A percentile compares a stretch with the other conserved stretches of the same genome.
Evolutionary conservation across 2,888 invertebrate genomes (phyloP).

Genomic region (Enchytraeus crypticus): DNA sequence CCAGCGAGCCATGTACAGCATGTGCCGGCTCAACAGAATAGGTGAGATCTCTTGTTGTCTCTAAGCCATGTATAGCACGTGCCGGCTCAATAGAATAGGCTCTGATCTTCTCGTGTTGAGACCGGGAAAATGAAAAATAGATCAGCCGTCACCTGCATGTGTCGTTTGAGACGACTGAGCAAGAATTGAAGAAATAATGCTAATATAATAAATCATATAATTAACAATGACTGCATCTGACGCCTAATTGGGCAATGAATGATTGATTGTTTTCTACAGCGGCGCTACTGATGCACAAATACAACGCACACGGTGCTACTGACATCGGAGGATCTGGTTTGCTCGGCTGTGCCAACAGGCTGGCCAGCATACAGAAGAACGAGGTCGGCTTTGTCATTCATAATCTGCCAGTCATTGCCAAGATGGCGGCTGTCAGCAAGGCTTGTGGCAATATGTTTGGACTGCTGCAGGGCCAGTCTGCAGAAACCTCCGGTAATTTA

Average conservation of each 20-base stretch:
- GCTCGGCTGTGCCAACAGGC: conserved; percentile 70
- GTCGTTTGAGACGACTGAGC: too few species aligned
- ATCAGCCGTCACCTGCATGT: too few species aligned
- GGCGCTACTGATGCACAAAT: conserved; percentile 72
- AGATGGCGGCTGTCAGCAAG: conserved; percentile 68
- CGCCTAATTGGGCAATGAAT: too few species aligned
- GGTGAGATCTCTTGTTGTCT: too few species aligned
- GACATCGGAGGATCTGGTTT: conserved; percentile 78
- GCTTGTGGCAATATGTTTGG: conserved; percentile 68
- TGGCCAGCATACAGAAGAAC: conserved; percentile 65
- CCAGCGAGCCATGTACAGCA: conserved; percentile 65
- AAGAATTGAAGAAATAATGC: too few species aligned
- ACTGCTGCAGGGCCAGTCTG: conserved; percentile 63
- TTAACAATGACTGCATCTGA: too few species aligned
- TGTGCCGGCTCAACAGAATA: conserved; percentile 68
- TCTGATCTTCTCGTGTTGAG: too few species aligned
- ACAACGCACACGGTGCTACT: conserved; percentile 72
- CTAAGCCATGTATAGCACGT: too few species aligned
- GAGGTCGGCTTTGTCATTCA: conserved; percentile 69
- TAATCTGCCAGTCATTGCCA: conserved; percentile 68
- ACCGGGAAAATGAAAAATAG: too few species aligned
- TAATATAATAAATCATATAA: too few species aligned
- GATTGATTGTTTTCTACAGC: too few species aligned
- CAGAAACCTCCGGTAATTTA: conserved; percentile 77
- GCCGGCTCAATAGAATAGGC: too few species aligned